Evolutionary conservation across 2,797 vertebrate genomes (phyloP).

Genomic region (Atherinosoma microstoma): DNA sequence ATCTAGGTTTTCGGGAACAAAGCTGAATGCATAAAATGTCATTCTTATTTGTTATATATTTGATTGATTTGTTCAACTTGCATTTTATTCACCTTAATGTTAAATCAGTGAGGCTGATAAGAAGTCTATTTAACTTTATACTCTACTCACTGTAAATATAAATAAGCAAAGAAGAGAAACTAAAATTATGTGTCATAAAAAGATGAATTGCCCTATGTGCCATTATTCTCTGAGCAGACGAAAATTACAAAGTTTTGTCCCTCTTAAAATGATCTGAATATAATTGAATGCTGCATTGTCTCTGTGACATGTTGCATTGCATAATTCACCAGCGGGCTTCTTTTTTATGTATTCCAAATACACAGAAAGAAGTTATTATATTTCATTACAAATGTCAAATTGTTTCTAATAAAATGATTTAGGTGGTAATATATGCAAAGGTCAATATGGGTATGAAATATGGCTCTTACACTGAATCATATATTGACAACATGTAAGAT

Average conservation of each 20-base stretch:
- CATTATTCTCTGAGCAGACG: too few relatives aligned
- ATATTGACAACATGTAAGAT: conserved; percentile 17
- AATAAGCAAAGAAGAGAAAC: neutral
- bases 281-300: too few relatives aligned
- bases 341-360: neutral
- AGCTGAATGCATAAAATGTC: neutral
- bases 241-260: neutral
- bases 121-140: neutral
- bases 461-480: neutral
- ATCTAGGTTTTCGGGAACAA: neutral
- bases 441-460: neutral
- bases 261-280: neutral
- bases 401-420: neutral
- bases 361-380: neutral
- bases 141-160: neutral
- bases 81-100: neutral
- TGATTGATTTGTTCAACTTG: neutral
- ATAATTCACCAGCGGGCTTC: neutral
- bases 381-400: neutral
- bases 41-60: neutral
- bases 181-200: neutral
- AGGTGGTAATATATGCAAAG: neutral
- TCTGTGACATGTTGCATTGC: neutral
- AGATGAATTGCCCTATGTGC: too few relatives aligned
- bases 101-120: neutral